phyloP scores from a whole-genome alignment of 2,797 vertebrate species.

The Scolopax rusticola region DNA sequence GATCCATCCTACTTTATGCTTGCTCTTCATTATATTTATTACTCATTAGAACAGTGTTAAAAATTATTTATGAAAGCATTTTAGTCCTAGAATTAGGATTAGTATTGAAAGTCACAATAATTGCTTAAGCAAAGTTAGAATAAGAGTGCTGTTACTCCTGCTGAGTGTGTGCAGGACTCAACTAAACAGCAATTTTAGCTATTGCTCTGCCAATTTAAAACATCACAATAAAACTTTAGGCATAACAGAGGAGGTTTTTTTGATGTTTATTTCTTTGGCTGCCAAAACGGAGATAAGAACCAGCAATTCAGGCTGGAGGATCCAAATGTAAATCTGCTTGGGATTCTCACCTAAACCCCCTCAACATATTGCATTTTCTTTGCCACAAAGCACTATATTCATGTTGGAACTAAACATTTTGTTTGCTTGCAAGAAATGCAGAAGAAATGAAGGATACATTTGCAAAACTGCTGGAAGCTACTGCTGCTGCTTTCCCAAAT shows the following conservation, averaged over 20 bases:
- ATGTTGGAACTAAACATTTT: not conserved
- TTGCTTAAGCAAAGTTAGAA: not conserved
- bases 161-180: not conserved
- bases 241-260: not conserved
- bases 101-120: not conserved
- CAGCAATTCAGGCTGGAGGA: not conserved
- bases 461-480: not conserved
- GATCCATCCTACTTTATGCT: not conserved
- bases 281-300: not conserved
- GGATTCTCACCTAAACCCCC: not conserved
- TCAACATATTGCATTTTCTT: conserved; percentile 2
- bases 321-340: not conserved
- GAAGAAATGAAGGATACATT: not conserved
- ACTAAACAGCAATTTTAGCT: not conserved
- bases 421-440: not conserved
- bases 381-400: not conserved
- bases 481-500: not conserved
- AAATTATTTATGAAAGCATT: conserved; percentile 59
- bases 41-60: not conserved
- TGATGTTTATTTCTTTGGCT: not conserved
- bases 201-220: not conserved
- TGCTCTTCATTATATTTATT: conserved; percentile 28
- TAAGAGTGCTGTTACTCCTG: not conserved
- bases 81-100: conserved; percentile 45
- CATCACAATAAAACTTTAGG: not conserved